Evolutionary conservation across 1,140 invertebrate species (phyloP).

Genomic region (Drosophila cardini): DNA sequence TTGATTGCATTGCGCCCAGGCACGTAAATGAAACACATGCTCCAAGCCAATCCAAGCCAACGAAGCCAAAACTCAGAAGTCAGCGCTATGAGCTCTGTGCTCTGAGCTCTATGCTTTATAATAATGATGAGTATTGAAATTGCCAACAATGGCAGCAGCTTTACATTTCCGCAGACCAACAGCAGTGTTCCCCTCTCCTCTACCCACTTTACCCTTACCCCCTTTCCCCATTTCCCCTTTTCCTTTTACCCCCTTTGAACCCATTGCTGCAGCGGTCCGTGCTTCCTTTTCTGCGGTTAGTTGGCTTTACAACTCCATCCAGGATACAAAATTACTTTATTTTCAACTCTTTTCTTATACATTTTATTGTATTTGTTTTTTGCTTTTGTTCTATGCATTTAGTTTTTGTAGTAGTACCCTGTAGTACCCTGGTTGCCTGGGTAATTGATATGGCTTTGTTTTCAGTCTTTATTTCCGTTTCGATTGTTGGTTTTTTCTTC

Average conservation of each 20-base stretch:
- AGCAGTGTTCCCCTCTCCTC: neutral
- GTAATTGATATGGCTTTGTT: constrained; percentile 79
- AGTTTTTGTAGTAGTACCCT: no score
- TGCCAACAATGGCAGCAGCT: constrained; percentile 60
- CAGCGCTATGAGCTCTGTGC: neutral
- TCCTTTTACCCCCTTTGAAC: neutral
- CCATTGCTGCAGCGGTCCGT: constrained; percentile 20
- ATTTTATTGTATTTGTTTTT: constrained; percentile 7
- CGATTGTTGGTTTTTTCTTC: constrained; percentile 14
- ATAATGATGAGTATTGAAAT: constrained; percentile 76
- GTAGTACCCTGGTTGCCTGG: constrained; percentile 38
- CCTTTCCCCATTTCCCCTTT: neutral
- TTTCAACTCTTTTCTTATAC: constrained; percentile 22
- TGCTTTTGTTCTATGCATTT: neutral
- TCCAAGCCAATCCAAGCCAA: constrained; percentile 10
- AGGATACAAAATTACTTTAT: constrained; percentile 75
- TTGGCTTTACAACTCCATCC: constrained; percentile 62
- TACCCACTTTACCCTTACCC: neutral
- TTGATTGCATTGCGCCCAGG: constrained; percentile 73
- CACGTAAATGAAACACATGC: constrained; percentile 75
- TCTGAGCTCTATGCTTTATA: constrained; percentile 30
- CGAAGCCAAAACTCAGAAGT: neutral
- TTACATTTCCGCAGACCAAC: constrained; percentile 52
- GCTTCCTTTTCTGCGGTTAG: constrained; percentile 71
- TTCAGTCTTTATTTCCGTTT: constrained; percentile 28